A percentile compares a stretch with the other conserved stretches of the same genome.
These are phyloP conservation scores for Bombus waltoni DNA, from an alignment of 1,140 invertebrate genomes.

Conservation along the genomic window DNA sequence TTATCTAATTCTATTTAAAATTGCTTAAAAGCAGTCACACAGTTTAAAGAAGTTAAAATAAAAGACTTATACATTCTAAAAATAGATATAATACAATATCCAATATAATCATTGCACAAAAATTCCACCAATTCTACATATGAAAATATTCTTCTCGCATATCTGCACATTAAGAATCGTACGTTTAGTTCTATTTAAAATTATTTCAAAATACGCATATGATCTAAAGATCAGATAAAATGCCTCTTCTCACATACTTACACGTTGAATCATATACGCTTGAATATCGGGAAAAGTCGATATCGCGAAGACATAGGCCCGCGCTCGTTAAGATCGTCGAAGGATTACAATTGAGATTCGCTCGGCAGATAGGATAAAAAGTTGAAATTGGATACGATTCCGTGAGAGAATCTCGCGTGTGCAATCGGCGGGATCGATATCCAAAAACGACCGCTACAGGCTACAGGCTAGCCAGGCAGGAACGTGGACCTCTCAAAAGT, in stretches of 20 bases:
- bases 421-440: background rate
- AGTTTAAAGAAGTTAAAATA: background rate
- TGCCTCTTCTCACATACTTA: too few species aligned
- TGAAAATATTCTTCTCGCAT: too few species aligned
- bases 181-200: too few species aligned
- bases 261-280: background rate
- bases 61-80: background rate
- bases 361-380: background rate
- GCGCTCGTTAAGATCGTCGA: background rate
- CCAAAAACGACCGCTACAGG: conserved; percentile 2
- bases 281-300: background rate
- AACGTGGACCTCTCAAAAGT: conserved; percentile 21
- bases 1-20: background rate
- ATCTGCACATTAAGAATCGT: background rate
- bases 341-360: conserved; percentile 6
- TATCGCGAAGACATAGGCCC: background rate
- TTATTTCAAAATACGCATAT: background rate
- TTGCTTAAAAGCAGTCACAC: background rate
- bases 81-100: too few species aligned
- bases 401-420: background rate
- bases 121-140: background rate
- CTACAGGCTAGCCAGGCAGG: background rate
- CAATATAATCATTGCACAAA: background rate
- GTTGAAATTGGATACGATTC: background rate
- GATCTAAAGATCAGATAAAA: background rate